phyloP scores from a whole-genome alignment of 2,797 vertebrate species.

The Orestias chungarensis region DNA sequence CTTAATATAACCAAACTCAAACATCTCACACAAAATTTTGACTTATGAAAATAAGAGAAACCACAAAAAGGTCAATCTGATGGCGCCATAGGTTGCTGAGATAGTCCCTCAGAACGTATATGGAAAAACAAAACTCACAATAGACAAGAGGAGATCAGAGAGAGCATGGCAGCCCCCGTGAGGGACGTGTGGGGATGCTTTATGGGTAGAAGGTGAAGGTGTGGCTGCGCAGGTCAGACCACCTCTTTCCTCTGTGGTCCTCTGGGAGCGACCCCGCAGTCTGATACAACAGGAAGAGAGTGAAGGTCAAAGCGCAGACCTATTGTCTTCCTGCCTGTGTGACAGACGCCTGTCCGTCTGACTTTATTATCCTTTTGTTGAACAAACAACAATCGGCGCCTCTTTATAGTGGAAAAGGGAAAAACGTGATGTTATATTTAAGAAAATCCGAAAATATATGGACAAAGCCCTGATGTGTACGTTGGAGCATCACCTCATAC shows the following conservation, averaged over 20 bases:
- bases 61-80: constrained; percentile 37
- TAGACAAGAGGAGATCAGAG: constrained; percentile 66
- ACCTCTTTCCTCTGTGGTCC: constrained; percentile 54
- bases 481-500: not conserved
- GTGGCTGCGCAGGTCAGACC: constrained; percentile 60
- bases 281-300: constrained; percentile 66
- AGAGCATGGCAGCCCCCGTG: constrained; percentile 19
- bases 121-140: constrained; percentile 73
- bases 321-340: constrained; percentile 70
- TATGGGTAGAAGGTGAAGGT: constrained; percentile 40
- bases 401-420: not conserved
- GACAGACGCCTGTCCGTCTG: constrained; percentile 62
- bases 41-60: constrained; percentile 2
- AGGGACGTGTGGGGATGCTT: constrained; percentile 52
- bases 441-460: not conserved
- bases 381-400: not conserved
- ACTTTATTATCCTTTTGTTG: constrained; percentile 11
- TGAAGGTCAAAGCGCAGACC: constrained; percentile 73
- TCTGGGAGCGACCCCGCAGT: constrained; percentile 55
- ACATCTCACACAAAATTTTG: not conserved
- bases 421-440: not conserved
- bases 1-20: not conserved
- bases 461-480: not conserved
- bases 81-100: constrained; percentile 49
- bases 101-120: constrained; percentile 37